Conservation (phyloP, 2,888 invertebrate genomes). For the Amblyjoppa fuscipennis region DNA sequence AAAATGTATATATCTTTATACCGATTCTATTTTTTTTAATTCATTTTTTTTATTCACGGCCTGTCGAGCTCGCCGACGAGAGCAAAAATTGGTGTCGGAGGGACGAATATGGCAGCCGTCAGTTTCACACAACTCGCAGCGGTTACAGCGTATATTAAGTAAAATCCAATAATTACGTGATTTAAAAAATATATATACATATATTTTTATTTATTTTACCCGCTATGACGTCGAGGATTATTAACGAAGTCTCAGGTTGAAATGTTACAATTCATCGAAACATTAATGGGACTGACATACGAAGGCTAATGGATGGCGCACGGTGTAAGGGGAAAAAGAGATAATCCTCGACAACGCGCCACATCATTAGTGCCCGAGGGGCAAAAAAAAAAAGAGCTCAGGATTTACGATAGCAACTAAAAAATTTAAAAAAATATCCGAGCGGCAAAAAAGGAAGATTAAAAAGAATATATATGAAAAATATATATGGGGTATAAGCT, state of each 20-base stretch:
- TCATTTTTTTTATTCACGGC: background rate
- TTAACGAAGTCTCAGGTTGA: background rate
- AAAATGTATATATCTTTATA: background rate
- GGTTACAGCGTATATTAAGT: background rate
- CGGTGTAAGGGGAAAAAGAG: background rate
- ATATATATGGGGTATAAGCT: background rate
- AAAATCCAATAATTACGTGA: conserved; percentile 1
- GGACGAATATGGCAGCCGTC: background rate
- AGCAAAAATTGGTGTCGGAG: background rate
- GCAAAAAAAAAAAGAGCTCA: conserved; percentile 13
- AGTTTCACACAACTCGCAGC: background rate
- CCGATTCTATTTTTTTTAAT: background rate
- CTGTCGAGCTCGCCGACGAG: background rate
- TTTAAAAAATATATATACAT: background rate
- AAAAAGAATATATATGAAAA: conserved; percentile 1
- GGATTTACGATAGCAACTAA: background rate
- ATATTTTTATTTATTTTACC: background rate
- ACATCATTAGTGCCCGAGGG: conserved; percentile 17
- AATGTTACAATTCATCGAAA: background rate
- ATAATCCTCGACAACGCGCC: conserved; percentile 7
- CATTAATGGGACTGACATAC: background rate
- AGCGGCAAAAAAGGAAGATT: background rate
- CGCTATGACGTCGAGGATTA: background rate
- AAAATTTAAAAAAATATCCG: background rate
- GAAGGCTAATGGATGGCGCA: background rate